A percentile compares a stretch with the other conserved stretches of the same genome.
Evolutionary conservation across 92 coral and sea anemone genomes (phyloP).

Genomic region (Palythoa heliodiscus): DNA sequence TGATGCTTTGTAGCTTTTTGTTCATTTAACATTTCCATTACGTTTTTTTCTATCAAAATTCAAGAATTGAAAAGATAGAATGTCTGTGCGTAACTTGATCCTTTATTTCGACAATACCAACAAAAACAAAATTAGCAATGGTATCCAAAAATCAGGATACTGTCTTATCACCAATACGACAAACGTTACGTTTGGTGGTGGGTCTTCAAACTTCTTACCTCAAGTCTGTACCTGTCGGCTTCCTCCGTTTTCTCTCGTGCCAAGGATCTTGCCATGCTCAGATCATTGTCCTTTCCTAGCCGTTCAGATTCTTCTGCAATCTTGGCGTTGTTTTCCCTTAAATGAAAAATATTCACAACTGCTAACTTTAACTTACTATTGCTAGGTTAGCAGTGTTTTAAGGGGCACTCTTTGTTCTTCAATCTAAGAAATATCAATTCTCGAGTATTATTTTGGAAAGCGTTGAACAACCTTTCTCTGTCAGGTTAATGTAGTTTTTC

Average conservation of each 20-base stretch:
- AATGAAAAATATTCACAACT: background rate
- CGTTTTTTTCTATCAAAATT: too few species aligned
- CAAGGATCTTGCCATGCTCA: constrained; percentile 42
- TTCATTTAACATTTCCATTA: too few species aligned
- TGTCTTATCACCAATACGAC: background rate
- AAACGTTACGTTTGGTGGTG: background rate
- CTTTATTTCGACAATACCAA: background rate
- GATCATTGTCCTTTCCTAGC: constrained; percentile 44
- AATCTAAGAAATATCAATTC: too few species aligned
- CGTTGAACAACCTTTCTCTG: too few species aligned
- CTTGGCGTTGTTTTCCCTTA: constrained; percentile 52
- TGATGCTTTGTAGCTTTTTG: too few species aligned
- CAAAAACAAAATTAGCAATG: background rate
- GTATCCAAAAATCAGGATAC: background rate
- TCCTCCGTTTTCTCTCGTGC: constrained; percentile 70
- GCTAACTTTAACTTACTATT: background rate
- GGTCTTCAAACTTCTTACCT: constrained; percentile 54
- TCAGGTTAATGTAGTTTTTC: too few species aligned
- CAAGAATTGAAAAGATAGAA: too few species aligned
- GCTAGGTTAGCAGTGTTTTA: background rate
- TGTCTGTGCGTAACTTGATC: too few species aligned
- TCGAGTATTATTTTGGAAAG: too few species aligned
- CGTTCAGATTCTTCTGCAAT: constrained; percentile 57
- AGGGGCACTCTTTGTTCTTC: background rate
- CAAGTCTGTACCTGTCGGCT: constrained; percentile 61